These are phyloP conservation scores for Strigamia maritima DNA, from an alignment of 2,888 invertebrate genomes.

Conservation along the genomic window DNA sequence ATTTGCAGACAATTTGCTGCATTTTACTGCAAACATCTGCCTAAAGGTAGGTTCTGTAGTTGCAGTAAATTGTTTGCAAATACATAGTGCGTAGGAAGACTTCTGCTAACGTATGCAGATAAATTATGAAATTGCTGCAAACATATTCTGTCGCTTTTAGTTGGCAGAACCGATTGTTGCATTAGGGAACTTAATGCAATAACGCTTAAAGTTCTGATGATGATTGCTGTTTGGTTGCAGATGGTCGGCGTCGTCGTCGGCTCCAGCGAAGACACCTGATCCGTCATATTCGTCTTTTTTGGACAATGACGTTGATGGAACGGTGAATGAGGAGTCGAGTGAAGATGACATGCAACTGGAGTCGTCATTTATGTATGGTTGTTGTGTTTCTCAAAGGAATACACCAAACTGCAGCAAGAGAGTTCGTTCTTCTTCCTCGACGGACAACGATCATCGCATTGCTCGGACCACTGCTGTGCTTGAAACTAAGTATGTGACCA, in stretches of 20 bases:
- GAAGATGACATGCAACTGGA: background rate
- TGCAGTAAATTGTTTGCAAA: too few relatives aligned
- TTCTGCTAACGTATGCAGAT: too few relatives aligned
- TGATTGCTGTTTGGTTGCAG: conserved; percentile 17
- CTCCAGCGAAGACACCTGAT: conserved; percentile 8
- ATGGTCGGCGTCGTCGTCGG: background rate
- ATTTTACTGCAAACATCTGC: too few relatives aligned
- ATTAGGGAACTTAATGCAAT: too few relatives aligned
- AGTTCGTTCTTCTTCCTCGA: conserved; percentile 15
- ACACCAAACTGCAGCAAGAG: conserved; percentile 15
- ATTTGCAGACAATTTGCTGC: too few relatives aligned
- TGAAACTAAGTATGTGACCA: background rate
- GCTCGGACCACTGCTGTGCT: background rate
- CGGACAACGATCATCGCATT: background rate
- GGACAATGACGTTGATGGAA: conserved; percentile 10
- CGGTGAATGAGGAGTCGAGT: conserved; percentile 2
- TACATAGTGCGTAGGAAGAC: too few relatives aligned
- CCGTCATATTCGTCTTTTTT: background rate
- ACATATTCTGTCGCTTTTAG: too few relatives aligned
- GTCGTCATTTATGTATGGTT: background rate
- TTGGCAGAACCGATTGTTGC: too few relatives aligned
- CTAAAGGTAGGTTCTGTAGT: too few relatives aligned
- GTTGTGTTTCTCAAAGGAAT: conserved; percentile 17
- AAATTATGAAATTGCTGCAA: too few relatives aligned
- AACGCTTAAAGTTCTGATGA: background rate